These are phyloP conservation scores for Leuciscus idus DNA, from an alignment of 2,113 vertebrate species.

Conservation along the genomic window DNA sequence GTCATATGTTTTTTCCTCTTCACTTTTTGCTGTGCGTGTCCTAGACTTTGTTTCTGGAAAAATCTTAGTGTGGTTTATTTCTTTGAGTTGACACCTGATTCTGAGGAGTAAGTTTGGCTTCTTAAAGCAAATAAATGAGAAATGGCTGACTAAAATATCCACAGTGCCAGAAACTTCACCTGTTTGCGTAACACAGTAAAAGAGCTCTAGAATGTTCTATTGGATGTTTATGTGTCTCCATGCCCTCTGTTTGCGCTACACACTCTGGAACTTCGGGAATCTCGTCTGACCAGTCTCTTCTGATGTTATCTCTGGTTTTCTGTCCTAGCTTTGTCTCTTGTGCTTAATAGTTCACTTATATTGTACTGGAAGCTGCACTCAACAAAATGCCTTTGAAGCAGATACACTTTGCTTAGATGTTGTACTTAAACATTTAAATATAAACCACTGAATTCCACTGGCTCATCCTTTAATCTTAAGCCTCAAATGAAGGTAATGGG, in stretches of 20 bases:
- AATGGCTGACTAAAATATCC: background rate
- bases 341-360: conserved; percentile 5
- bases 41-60: background rate
- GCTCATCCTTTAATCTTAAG: conserved; percentile 26
- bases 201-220: conserved; percentile 32
- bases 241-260: conserved; percentile 23
- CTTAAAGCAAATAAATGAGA: conserved; percentile 10
- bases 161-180: conserved; percentile 6
- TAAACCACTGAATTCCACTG: conserved; percentile 3
- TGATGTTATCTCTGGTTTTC: conserved; percentile 30
- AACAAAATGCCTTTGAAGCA: background rate
- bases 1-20: conserved; percentile 3
- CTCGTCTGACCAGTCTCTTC: conserved; percentile 52
- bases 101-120: background rate
- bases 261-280: conserved; percentile 54
- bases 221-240: conserved; percentile 38
- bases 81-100: background rate
- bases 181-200: background rate
- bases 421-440: background rate
- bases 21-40: background rate
- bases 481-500: conserved; percentile 17
- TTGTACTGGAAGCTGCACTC: background rate
- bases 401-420: background rate
- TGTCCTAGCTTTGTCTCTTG: conserved; percentile 41
- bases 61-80: background rate